Percentiles rank a stretch among this genome's conserved stretches.
Evolutionary conservation across 2,113 vertebrate species (phyloP).

Genomic region (Dasypus novemcinctus): DNA sequence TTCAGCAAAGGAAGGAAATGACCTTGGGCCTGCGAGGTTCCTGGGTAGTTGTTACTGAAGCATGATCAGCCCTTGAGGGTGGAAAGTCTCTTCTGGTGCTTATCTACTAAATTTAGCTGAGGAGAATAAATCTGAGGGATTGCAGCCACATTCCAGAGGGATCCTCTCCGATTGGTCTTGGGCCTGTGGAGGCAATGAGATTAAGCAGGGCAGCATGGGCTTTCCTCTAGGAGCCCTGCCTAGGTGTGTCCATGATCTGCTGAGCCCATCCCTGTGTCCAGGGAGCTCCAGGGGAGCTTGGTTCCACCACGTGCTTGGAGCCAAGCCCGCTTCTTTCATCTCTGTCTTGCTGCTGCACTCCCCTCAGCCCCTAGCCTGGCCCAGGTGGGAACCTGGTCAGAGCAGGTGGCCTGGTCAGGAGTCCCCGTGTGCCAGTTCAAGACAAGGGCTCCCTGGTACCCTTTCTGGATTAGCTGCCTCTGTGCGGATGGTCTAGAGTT

Average conservation of each 20-base stretch:
- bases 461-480: background rate
- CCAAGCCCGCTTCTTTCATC: background rate
- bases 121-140: background rate
- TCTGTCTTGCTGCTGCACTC: background rate
- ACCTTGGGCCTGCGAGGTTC: background rate
- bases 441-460: background rate
- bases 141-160: background rate
- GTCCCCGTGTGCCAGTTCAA: background rate
- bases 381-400: background rate
- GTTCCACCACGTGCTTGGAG: background rate
- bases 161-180: background rate
- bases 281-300: background rate
- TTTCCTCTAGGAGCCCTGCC: background rate
- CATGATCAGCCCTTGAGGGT: background rate
- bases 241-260: background rate
- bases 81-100: background rate
- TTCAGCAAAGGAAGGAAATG: background rate
- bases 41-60: background rate
- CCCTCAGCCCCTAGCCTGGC: accelerated
- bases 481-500: background rate
- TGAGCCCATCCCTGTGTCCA: accelerated
- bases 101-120: background rate
- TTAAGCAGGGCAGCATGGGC: background rate
- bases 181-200: background rate
- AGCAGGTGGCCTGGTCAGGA: background rate